These are phyloP conservation scores for Nasonia vitripennis DNA, from an alignment of 1,140 invertebrate genomes.

Conservation along the genomic window DNA sequence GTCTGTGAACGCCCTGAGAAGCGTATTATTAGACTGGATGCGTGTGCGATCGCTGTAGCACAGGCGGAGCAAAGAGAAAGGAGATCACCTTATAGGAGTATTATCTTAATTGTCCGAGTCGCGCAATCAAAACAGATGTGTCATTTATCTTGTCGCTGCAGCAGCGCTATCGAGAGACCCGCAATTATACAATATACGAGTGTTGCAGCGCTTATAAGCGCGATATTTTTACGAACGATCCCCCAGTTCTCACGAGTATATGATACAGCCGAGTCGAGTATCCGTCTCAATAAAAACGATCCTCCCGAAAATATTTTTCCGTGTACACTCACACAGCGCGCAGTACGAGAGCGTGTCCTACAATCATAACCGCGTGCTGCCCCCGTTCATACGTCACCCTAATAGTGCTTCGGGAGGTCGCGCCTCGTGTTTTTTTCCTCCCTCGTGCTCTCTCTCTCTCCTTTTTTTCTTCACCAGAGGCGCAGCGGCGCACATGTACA, in stretches of 20 bases:
- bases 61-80: not conserved
- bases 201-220: too few species aligned
- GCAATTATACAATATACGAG: not conserved
- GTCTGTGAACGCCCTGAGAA: not conserved
- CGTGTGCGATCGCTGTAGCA: too few species aligned
- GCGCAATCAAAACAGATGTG: not conserved
- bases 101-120: slow-evolving; percentile 24
- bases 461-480: not conserved
- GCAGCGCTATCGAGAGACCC: not conserved
- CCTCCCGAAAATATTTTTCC: not conserved
- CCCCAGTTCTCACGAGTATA: not conserved
- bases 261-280: not conserved
- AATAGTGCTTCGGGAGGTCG: slow-evolving; percentile 40
- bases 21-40: not conserved
- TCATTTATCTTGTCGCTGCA: not conserved
- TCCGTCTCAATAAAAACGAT: slow-evolving; percentile 8
- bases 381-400: not conserved
- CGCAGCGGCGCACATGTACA: not conserved
- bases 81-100: slow-evolving; percentile 7
- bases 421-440: not conserved
- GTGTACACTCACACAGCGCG: not conserved
- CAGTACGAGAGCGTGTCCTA: not conserved
- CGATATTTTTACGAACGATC: not conserved
- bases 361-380: slow-evolving; percentile 2
- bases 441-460: not conserved